Evolutionary conservation across 2,797 vertebrate genomes (phyloP), one percentile per base, ranked within the genome.

Genomic region (Acipenser oxyrinchus): DNA sequence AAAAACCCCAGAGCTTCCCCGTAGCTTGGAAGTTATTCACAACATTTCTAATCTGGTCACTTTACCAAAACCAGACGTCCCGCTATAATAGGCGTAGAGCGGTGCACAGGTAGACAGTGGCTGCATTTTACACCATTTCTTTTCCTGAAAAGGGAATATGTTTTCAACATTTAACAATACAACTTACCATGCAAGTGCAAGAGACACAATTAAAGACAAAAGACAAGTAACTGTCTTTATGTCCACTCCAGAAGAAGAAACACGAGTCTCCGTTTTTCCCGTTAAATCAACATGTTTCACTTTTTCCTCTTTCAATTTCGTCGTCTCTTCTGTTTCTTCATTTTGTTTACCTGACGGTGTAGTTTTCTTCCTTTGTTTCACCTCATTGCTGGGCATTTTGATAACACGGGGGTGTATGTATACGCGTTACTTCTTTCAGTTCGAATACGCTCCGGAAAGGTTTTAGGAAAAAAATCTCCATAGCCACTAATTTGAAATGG

Each of bases 321-420:
- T 49, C 1, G 10, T 8, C 10, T 8, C 10, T n/a, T 13, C 7
- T 6, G 7, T 12, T 50, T 80, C 79, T 0, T 79, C 81, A n/a
- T 69, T 74, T 51, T 66, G 74, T 68, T 78, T 82, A 1, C 10
- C 50, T 51, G 48, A 72, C 0, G 70, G 23, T 9, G 61, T 6
- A 37, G 51, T 72, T 48, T 83, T 89, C 71, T 80, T 90, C 63
- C 87, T 82, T 73, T 84, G 84, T 63, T 89, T 90, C 0, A 88
- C 67, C 57, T 87, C 88, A 64, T 75, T 72, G 6, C 49, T 73
- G 55, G 84, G 78, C 89, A 91, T 91, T 75, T 79, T 68, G 10
- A 48, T 5, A 37, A 37, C 23, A 37, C 23, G 4, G 23, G 1
- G 23, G 23, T 37, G 13, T 50, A 49, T 52, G 11, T n/a, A 58